Evolutionary conservation across 2,888 invertebrate species (phyloP), one percentile per base, ranked within the genome.

Genomic region (Panzeria rudis): DNA sequence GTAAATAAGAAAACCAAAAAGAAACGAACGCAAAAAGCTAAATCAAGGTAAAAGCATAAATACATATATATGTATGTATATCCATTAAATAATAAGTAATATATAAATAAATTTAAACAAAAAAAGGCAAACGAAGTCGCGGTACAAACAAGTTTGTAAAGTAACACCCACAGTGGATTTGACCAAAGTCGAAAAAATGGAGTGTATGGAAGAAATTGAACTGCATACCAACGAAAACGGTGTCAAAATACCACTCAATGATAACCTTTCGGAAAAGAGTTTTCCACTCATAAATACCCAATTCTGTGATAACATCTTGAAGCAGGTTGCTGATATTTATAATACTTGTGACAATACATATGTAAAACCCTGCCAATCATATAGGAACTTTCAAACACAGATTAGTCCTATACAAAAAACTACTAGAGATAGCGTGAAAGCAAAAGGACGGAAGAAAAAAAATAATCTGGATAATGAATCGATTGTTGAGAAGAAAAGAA

Each of bases 151-250:
- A 75, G 73, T 88, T 8, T 88, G 88, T 61, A 86, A 87, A 68
- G 86, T 86, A 15, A 86, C 69, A 7, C 88, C 88, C 0, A 82
- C 87, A 17, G 86, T 86, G 13, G 86, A 87, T 41, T 79, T 86
- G 47, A 78, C 82, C 9, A 81, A 84, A 75, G 29, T 44, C n/a
- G 72, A 87, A 38, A 56, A 66, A 71, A 72, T 52, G 15, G 86
- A 85, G 0, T 41, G 13, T 76, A 78, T 32, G 35, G 56, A 20
- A 5, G 8, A 54, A 54, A 44, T 8, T 47, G 35, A 35, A n/a
- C 13, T 8, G 6, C 25, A 44, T 13, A 35, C n/a, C 3, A 52
- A 35, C n/a, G 2, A 9, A 20, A 29, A 35, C 15, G n/a, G 17
- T 15, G 15, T 0, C n/a, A 52, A 44, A 29, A 17, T n/a, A 8